These are phyloP conservation scores for Gopherus flavomarginatus DNA, from an alignment of 2,113 vertebrate genomes.

Conservation along the genomic window DNA sequence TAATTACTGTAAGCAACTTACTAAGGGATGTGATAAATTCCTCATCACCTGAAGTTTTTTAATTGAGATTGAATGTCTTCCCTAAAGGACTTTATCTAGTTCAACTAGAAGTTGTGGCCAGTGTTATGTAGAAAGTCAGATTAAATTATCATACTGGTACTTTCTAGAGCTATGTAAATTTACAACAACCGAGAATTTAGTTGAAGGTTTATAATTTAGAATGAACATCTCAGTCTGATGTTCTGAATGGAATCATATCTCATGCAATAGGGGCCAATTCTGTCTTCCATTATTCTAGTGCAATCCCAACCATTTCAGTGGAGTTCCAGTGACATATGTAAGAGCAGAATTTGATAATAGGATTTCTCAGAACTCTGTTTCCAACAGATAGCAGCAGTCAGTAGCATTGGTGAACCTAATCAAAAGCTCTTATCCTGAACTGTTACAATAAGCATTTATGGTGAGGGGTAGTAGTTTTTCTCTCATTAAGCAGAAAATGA, in stretches of 20 bases:
- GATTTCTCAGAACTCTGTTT: conserved; percentile 28
- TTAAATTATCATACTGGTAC: conserved; percentile 28
- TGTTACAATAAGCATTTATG: not conserved
- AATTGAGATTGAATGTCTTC: conserved; percentile 4
- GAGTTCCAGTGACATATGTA: not conserved
- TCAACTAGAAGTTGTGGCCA: not conserved
- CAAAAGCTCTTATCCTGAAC: conserved; percentile 5
- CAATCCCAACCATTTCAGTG: not conserved
- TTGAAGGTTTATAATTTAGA: conserved; percentile 28
- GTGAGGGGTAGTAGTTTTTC: not conserved
- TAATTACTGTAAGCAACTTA: not conserved
- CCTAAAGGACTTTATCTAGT: conserved; percentile 17
- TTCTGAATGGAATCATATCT: conserved; percentile 26
- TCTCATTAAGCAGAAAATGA: not conserved
- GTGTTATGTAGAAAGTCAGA: conserved; percentile 53
- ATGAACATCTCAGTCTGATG: conserved; percentile 50
- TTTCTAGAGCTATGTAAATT: conserved; percentile 3
- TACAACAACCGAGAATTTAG: conserved; percentile 28
- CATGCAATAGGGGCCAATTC: not conserved
- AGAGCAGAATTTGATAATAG: not conserved
- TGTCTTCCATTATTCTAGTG: not conserved
- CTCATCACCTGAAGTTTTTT: not conserved
- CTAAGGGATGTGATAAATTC: conserved; percentile 8
- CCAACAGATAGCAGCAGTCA: not conserved
- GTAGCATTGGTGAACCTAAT: not conserved